These are phyloP conservation scores for Myotis yumanensis DNA, from an alignment of 2,113 vertebrate genomes.

Conservation along the genomic window DNA sequence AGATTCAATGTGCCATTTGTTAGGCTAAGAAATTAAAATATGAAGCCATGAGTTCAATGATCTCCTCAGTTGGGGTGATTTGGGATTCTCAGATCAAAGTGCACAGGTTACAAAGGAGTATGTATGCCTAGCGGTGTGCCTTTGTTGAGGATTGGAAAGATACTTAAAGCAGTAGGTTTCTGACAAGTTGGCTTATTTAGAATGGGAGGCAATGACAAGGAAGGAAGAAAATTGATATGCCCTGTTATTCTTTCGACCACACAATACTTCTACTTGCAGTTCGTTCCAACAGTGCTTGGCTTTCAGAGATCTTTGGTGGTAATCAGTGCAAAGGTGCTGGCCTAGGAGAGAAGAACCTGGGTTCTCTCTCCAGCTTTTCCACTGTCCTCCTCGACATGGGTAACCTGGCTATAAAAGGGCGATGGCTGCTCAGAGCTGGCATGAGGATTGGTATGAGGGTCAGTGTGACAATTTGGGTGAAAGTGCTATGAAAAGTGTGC, in stretches of 20 bases:
- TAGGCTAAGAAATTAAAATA: constrained; percentile 62
- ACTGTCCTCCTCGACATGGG: too few relatives aligned
- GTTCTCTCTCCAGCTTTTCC: neutral
- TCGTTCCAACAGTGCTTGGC: neutral
- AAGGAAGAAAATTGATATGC: neutral
- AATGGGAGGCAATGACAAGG: neutral
- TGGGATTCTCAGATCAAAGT: constrained; percentile 41
- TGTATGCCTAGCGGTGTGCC: neutral
- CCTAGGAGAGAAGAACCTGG: neutral
- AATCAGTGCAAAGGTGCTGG: neutral
- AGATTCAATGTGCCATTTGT: constrained; percentile 15
- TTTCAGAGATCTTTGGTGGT: neutral
- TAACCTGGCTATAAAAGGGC: neutral
- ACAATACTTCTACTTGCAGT: neutral
- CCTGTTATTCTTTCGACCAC: constrained; percentile 18
- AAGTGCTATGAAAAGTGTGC: neutral
- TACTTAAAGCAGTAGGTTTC: neutral
- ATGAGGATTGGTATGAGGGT: neutral
- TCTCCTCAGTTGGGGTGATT: constrained; percentile 49
- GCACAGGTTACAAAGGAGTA: constrained; percentile 25
- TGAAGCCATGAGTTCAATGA: constrained; percentile 44
- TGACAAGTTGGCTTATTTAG: neutral
- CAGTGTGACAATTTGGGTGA: neutral
- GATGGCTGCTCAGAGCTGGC: neutral
- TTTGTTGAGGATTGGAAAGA: constrained; percentile 15